These are phyloP conservation scores for Melipona bicolor DNA, from an alignment of 2,888 invertebrate genomes.

Conservation along the genomic window DNA sequence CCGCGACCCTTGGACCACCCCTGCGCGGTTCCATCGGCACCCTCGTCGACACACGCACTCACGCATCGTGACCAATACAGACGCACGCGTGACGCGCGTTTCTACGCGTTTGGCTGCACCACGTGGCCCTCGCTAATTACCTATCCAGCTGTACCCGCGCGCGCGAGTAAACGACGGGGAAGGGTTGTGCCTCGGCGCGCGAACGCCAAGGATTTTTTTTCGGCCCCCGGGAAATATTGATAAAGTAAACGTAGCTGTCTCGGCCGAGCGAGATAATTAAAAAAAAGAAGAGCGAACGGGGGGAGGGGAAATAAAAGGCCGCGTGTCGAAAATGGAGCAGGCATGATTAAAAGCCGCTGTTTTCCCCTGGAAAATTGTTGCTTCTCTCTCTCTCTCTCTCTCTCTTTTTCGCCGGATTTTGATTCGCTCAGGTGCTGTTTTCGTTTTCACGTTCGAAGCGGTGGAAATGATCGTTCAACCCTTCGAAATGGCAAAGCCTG, in stretches of 20 bases:
- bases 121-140: constrained; percentile 72
- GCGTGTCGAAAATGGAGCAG: background rate
- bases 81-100: constrained; percentile 50
- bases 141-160: constrained; percentile 64
- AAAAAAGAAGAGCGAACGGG: background rate
- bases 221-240: constrained; percentile 40
- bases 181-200: constrained; percentile 47
- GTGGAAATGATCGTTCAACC: background rate
- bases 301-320: background rate
- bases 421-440: background rate
- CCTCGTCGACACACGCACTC: constrained; percentile 52
- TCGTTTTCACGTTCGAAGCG: background rate
- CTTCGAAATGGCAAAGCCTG: background rate
- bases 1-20: constrained; percentile 38
- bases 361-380: background rate
- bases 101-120: constrained; percentile 60
- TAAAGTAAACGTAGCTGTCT: constrained; percentile 46
- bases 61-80: constrained; percentile 58
- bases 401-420: background rate
- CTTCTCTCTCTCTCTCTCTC: too few species aligned
- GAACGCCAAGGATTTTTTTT: constrained; percentile 45
- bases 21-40: constrained; percentile 23
- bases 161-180: constrained; percentile 52
- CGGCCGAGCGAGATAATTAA: constrained; percentile 40
- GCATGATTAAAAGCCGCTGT: background rate